Percentiles rank a stretch among this genome's conserved stretches.
Conservation (phyloP, 1,140 invertebrate species). For the Heliconius congener region DNA sequence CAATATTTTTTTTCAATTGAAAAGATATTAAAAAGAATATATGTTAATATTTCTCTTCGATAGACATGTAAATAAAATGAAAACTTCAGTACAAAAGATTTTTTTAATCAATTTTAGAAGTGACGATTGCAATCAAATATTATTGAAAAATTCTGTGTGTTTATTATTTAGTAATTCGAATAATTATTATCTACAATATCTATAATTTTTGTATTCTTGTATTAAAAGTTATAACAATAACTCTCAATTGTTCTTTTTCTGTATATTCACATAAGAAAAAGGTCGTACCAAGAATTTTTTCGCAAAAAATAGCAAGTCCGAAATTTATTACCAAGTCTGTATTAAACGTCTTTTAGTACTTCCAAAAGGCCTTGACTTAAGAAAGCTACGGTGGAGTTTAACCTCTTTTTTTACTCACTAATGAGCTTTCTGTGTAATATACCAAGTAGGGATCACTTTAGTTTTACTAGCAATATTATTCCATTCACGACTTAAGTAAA, state of each 20-base stretch:
- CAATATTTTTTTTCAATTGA: no score
- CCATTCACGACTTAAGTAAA: background rate
- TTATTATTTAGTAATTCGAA: no score
- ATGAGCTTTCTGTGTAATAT: constrained; percentile 10
- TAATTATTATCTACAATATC: no score
- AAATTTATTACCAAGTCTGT: constrained; percentile 11
- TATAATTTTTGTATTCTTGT: no score
- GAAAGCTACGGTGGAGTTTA: constrained; percentile 5
- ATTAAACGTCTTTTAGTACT: background rate
- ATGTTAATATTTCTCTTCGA: no score
- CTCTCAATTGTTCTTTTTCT: background rate
- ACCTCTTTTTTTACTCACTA: background rate
- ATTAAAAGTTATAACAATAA: no score
- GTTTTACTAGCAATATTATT: constrained; percentile 1
- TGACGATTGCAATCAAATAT: no score
- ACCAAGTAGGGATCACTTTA: background rate
- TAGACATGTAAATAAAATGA: no score
- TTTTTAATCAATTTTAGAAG: no score
- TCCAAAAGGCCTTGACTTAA: background rate
- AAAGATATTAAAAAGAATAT: no score
- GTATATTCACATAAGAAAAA: background rate
- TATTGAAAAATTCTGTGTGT: no score
- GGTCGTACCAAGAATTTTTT: background rate
- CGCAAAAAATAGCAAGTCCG: background rate
- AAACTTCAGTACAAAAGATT: no score